Evolutionary conservation across 1,140 invertebrate species (phyloP), one percentile per base, ranked within the genome.

Genomic region (Megalopta genalis): DNA sequence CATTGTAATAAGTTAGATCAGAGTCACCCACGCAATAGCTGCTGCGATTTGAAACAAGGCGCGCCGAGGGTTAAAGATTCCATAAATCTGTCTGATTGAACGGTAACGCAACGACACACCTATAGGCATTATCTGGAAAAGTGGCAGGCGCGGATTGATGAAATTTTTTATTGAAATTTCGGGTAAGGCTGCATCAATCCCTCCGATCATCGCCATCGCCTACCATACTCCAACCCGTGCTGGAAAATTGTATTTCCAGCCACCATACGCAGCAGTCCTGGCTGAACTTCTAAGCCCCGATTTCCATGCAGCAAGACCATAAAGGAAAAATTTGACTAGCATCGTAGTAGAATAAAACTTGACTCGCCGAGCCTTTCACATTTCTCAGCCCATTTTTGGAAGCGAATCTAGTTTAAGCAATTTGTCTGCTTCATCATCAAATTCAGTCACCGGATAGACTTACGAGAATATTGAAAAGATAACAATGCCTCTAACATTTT

Each of bases 111-210:
- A 49, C 63, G 37, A 64, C 42, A 57, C 82, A 65, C 37, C 66
- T 49, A 32, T 62, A 54, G 52, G 52, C 52, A 57, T 59, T 27
- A 27, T 42, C 21, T 54, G 5, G 67, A 42, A 27, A 25, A 46
- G 65, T 23, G 60, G 10, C 60, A 49, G 42, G 52, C n/a, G 8
- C 25, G 49, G 67, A 57, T 83, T 76, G 77, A 84, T 80, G 71
- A 84, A 66, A 83, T 76, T 83, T 84, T 85, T 85, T 84, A 85
- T 85, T 84, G 82, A 85, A 84, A 85, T 84, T 77, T 77, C 68
- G 81, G 23, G 68, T 75, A 73, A 46, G 46, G 52, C 32, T 54
- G 64, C 62, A 46, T 59, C 52, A 25, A 49, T 8, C 62, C 57
- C 46, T 57, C 70, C 73, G 60, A 81, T 73, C 54, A 49, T 37